A percentile compares a stretch with the other conserved stretches of the same genome.
Evolutionary conservation across 2,797 vertebrate genomes (phyloP).

Genomic region (Lepilemur ruficaudatus): DNA sequence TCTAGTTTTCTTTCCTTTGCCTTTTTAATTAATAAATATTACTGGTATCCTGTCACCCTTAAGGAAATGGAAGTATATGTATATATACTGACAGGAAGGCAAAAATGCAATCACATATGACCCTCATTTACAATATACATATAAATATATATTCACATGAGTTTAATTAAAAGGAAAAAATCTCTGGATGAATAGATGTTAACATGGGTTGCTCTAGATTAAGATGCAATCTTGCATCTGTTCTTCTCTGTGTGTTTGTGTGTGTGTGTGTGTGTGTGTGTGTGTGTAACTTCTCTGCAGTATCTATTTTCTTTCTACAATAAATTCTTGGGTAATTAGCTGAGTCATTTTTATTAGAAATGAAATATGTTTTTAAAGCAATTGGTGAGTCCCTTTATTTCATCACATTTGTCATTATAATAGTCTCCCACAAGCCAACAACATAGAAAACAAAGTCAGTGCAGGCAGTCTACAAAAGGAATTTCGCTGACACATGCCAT

Average conservation of each 20-base stretch:
- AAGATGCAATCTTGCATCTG: not conserved
- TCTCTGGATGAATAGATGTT: not conserved
- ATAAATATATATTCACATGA: not conserved
- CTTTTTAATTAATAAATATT: not conserved
- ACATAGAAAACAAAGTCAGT: not conserved
- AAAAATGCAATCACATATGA: not conserved
- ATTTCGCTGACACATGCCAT: not conserved
- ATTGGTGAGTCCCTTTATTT: not conserved
- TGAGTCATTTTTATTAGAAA: not conserved
- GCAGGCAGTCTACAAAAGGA: not conserved
- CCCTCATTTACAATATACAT: not conserved
- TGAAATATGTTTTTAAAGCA: not conserved
- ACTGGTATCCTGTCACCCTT: not conserved
- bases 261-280: too few relatives aligned
- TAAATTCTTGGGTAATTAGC: not conserved
- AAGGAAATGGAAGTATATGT: not conserved
- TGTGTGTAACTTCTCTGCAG: not conserved
- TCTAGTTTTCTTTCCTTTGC: not conserved
- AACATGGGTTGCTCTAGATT: not conserved
- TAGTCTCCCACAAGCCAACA: not conserved
- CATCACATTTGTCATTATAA: not conserved
- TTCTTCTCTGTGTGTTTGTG: not conserved
- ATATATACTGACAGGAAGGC: not conserved
- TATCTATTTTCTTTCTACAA: not conserved
- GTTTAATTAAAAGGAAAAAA: not conserved